These are phyloP conservation scores for Nasonia vitripennis DNA, from an alignment of 1,140 invertebrate genomes.

Conservation along the genomic window DNA sequence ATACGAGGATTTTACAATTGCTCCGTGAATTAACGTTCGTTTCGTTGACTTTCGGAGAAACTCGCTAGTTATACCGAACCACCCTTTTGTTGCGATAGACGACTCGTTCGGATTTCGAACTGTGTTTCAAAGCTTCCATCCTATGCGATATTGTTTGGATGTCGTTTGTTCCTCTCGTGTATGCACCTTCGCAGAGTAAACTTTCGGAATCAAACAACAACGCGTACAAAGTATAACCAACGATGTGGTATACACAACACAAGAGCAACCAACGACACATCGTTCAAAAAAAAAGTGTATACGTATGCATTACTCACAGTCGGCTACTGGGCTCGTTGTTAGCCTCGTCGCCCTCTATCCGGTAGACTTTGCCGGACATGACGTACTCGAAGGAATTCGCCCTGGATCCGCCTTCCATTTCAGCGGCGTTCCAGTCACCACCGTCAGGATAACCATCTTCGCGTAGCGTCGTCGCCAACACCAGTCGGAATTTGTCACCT, in stretches of 20 bases:
- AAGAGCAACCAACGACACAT: not conserved
- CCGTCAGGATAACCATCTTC: constrained; percentile 98
- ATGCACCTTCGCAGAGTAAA: no score
- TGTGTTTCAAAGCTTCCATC: not conserved
- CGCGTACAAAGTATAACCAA: no score
- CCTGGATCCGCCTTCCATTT: constrained; percentile 86
- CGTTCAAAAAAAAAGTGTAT: not conserved
- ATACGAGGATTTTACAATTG: no score
- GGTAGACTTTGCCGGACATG: constrained; percentile 99
- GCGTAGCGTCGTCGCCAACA: constrained; percentile 94
- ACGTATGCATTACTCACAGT: constrained; percentile 79
- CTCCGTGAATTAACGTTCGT: no score
- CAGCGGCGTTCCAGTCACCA: constrained; percentile 93
- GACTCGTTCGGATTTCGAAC: no score
- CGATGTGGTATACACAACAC: no score
- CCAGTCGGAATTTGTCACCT: constrained; percentile 95
- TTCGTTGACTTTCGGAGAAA: no score
- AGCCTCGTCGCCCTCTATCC: constrained; percentile 98
- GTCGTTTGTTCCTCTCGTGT: no score
- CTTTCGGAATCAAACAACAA: no score
- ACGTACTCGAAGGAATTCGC: constrained; percentile 99
- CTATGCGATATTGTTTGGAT: no score
- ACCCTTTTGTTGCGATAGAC: no score
- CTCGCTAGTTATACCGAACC: no score
- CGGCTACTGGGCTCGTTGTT: constrained; percentile 89